Evolutionary conservation across 2,888 invertebrate species (phyloP), one percentile per base, ranked within the genome.

Genomic region (Polydrusus cervinus): DNA sequence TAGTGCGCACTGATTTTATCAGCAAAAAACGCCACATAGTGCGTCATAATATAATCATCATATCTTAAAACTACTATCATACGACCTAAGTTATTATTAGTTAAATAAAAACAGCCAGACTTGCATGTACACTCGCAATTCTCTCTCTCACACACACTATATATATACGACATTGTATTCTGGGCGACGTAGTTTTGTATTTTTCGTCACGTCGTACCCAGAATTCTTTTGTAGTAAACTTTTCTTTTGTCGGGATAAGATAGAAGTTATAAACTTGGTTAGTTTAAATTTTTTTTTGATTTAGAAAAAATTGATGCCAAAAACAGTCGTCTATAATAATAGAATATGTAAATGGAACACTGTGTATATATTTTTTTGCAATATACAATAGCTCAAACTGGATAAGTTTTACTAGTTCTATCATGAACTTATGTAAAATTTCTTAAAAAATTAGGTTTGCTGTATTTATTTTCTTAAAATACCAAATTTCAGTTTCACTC

Each of bases 31-130:
- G 34, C 10, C 34, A 34, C n/a, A 47, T 16, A 16, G 38, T 38
- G 57, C 38, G n/a, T 55, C 53, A 55, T 55, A 25, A 16, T 57
- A 55, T 55, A 25, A 16, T 57, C 30, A 57, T 57, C 55, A 57
- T 57, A 30, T 60, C 38, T 60, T 60, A 38, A 60, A 60, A 60
- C 25, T 34, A 60, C 14, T 40, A 53, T 34, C 38, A 62, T 62
- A 62, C 30, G 20, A 45, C 43, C 47, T 47, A 62, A 51, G 53
- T 66, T 67, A 62, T 61, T 66, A 49, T 61, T 60, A 60, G 49
- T 61, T 84, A 83, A 85, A 84, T 84, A 85, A 85, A 84, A 82
- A 86, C 86, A 86, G 85, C 86, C 86, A 85, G 84, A 86, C 84
- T 85, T 85, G 85, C 86, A 84, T 80, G 81, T 84, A 83, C 82